phyloP scores from a whole-genome alignment of 2,113 vertebrate species.

The Leptobrachium leishanense region DNA sequence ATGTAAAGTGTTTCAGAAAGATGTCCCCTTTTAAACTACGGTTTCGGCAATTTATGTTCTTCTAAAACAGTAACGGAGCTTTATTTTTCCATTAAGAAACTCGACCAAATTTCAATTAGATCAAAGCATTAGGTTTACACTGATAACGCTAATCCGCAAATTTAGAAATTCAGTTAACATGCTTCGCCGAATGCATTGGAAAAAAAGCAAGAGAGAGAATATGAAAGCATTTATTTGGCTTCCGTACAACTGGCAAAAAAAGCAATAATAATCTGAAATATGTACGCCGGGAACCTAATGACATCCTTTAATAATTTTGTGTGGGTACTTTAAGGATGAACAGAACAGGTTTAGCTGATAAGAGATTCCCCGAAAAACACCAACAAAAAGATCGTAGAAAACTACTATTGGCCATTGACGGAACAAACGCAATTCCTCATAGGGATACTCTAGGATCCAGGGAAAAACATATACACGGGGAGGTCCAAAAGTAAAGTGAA shows the following conservation, averaged over 20 bases:
- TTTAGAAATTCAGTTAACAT: conserved; percentile 25
- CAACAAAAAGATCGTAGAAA: too few species aligned
- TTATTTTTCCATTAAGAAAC: conserved; percentile 6
- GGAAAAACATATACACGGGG: too few species aligned
- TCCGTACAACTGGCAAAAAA: conserved; percentile 18
- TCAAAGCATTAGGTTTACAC: conserved; percentile 30
- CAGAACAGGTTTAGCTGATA: too few species aligned
- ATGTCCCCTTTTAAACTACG: conserved; percentile 3
- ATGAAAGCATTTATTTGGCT: conserved; percentile 16
- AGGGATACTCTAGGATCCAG: too few species aligned
- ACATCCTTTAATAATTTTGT: background rate
- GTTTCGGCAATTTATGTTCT: conserved; percentile 14
- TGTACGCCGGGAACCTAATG: conserved; percentile 16
- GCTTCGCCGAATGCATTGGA: background rate
- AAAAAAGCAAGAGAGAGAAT: background rate
- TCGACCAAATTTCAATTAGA: conserved; percentile 36
- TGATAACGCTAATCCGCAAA: conserved; percentile 34
- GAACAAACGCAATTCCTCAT: too few species aligned
- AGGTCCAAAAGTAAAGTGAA: too few species aligned
- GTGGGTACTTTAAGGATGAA: background rate
- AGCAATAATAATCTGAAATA: conserved; percentile 18
- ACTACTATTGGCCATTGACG: too few species aligned
- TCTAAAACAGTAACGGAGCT: conserved; percentile 14
- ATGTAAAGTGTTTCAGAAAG: conserved; percentile 7
- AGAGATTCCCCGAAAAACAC: too few species aligned